A percentile compares a stretch with the other conserved stretches of the same genome.
Evolutionary conservation across 2,888 invertebrate genomes (phyloP).

Genomic region (Aporophyla lueneburgensis): DNA sequence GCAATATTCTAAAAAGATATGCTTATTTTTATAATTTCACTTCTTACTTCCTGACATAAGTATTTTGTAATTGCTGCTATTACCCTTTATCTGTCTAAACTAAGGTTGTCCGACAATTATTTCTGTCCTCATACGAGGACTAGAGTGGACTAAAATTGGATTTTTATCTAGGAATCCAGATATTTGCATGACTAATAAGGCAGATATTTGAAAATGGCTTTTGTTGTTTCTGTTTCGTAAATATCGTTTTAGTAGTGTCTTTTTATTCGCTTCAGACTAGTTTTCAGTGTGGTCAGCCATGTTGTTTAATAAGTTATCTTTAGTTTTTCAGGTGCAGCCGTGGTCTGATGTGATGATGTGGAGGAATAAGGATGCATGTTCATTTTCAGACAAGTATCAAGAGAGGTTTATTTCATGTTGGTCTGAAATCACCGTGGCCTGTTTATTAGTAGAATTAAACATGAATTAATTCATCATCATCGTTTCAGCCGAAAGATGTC

Average conservation of each 20-base stretch:
- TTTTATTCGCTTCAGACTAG: not conserved
- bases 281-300: constrained; percentile 14
- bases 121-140: constrained; percentile 20
- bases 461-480: no score
- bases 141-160: constrained; percentile 19
- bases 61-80: constrained; percentile 30
- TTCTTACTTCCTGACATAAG: constrained; percentile 33
- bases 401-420: not conserved
- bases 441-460: not conserved
- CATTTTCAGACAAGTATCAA: not conserved
- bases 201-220: not conserved
- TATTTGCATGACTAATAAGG: not conserved
- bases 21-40: not conserved
- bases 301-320: not conserved
- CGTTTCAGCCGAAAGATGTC: no score
- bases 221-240: not conserved
- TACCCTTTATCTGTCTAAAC: constrained; percentile 12
- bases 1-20: constrained; percentile 40
- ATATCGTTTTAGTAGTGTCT: not conserved
- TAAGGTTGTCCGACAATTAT: constrained; percentile 32
- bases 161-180: constrained; percentile 38
- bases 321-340: not conserved
- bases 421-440: not conserved
- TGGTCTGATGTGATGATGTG: not conserved
- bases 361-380: not conserved